Conservation (phyloP, 2,113 vertebrate genomes). For the Ctenodactylus gundi region DNA sequence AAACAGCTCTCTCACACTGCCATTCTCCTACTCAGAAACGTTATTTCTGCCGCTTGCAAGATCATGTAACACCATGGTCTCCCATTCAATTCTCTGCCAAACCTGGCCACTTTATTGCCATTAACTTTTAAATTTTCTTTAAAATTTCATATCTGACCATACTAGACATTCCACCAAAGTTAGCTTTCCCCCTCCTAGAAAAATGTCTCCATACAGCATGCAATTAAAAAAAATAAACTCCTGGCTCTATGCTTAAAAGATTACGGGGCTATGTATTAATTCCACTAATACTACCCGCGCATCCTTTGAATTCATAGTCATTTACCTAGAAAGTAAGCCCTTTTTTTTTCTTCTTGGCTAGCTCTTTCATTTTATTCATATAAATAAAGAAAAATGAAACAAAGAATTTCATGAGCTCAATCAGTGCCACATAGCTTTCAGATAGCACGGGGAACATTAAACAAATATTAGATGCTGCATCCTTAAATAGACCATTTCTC, state of each 20-base stretch:
- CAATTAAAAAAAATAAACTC: not conserved
- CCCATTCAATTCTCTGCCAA: not conserved
- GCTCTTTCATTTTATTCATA: slow-evolving; percentile 26
- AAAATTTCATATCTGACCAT: not conserved
- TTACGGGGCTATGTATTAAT: not conserved
- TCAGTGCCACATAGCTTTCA: not conserved
- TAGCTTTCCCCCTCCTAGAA: not conserved
- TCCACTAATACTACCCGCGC: not conserved
- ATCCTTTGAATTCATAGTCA: not conserved
- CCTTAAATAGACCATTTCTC: not conserved
- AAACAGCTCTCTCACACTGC: not conserved
- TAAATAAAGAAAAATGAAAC: not conserved
- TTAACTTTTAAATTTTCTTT: not conserved
- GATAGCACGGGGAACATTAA: not conserved
- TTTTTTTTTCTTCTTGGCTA: not conserved
- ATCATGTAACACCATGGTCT: not conserved
- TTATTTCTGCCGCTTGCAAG: not conserved
- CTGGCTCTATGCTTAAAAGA: not conserved
- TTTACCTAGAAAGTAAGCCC: not conserved
- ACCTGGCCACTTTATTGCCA: not conserved
- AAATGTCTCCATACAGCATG: not conserved
- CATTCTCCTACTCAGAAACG: not conserved
- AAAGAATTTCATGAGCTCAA: not conserved
- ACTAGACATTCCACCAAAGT: not conserved
- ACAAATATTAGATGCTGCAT: not conserved